Evolutionary conservation across 2,888 invertebrate genomes (phyloP).

Genomic region (Byasa hedistus): DNA sequence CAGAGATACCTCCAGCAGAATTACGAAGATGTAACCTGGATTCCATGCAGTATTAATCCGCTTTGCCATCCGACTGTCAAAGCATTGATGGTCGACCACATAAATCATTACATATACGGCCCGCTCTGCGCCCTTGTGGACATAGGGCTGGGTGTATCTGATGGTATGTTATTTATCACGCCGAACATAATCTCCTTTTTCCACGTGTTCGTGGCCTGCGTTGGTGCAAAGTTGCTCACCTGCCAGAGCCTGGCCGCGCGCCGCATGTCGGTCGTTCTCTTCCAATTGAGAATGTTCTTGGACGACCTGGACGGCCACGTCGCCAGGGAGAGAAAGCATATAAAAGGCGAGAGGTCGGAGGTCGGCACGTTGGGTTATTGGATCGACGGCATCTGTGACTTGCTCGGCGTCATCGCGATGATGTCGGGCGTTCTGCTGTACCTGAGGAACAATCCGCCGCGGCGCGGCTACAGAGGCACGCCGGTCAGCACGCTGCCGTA

Average conservation of each 20-base stretch:
- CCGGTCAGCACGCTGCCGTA: constrained; percentile 81
- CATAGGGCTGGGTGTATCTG: constrained; percentile 82
- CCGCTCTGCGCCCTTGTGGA: constrained; percentile 89
- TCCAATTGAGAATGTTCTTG: constrained; percentile 89
- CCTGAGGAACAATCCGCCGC: constrained; percentile 85
- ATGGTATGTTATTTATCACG: constrained; percentile 81
- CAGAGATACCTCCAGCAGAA: constrained; percentile 41
- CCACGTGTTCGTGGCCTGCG: constrained; percentile 87
- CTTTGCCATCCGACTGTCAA: constrained; percentile 91
- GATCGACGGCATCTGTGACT: constrained; percentile 91
- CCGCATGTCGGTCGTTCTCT: constrained; percentile 86
- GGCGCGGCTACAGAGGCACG: constrained; percentile 83
- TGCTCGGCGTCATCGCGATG: constrained; percentile 86
- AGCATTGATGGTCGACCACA: constrained; percentile 89
- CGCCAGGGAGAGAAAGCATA: constrained; percentile 86
- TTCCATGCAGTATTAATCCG: constrained; percentile 87
- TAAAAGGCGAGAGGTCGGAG: constrained; percentile 88
- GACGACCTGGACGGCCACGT: constrained; percentile 94
- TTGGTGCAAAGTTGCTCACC: constrained; percentile 87
- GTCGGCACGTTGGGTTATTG: constrained; percentile 90
- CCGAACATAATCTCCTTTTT: constrained; percentile 91
- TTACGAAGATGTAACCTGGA: constrained; percentile 79
- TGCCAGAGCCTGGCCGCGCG: constrained; percentile 86
- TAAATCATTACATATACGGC: constrained; percentile 90
- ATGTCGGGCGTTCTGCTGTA: constrained; percentile 85